Evolutionary conservation across 2,113 vertebrate genomes (phyloP).

Genomic region (Oreocharis arfaki): DNA sequence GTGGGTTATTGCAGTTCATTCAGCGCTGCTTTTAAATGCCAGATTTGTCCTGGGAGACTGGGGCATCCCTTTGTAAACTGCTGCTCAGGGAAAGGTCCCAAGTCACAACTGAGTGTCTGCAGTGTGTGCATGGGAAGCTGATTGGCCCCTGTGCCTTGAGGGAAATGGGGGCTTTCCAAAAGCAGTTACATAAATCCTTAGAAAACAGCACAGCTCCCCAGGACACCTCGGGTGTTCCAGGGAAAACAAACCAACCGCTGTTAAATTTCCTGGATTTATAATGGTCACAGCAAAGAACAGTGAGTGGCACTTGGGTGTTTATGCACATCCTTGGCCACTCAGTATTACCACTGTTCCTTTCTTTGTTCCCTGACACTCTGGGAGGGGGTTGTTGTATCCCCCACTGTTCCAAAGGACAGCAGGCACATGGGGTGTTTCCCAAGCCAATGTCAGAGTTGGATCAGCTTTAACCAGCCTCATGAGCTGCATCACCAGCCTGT

Average conservation of each 20-base stretch:
- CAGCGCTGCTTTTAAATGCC: constrained; percentile 13
- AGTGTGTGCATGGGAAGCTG: background rate
- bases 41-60: background rate
- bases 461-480: background rate
- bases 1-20: constrained; percentile 28
- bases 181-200: background rate
- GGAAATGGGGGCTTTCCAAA: background rate
- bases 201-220: background rate
- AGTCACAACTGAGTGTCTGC: background rate
- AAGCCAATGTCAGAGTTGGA: background rate
- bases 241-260: background rate
- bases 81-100: background rate
- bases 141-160: background rate
- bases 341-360: background rate
- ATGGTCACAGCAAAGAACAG: background rate
- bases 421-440: accelerated
- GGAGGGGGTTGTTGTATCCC: background rate
- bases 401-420: background rate
- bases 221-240: background rate
- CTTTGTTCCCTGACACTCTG: background rate
- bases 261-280: background rate
- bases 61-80: background rate
- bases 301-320: background rate
- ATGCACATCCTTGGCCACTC: background rate
- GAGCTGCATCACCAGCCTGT: background rate